Base-by-base conservation (phyloP, 2,888 invertebrate genomes). In the Caenorhabditis sinica region DNA sequence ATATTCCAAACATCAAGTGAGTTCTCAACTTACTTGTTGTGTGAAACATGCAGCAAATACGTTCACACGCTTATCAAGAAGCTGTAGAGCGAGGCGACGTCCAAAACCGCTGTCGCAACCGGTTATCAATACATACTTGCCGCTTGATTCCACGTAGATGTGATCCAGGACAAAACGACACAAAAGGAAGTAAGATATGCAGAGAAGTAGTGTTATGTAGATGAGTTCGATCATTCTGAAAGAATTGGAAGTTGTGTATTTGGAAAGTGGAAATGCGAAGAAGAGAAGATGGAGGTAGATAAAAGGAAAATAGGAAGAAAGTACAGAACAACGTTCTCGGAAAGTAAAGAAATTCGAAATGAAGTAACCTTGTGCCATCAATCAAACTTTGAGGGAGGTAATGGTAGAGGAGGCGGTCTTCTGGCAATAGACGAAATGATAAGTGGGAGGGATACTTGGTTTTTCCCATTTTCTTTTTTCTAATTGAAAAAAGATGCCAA, bases 11-110 rank as follows among this genome's bases (percentile, higher is more conserved):
- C n/a, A n/a, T n/a, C n/a, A n/a, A n/a, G n/a, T n/a, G n/a, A n/a
- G n/a, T n/a, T n/a, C n/a, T n/a, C n/a, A 36, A 79, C 82, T 30
- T 61, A 90, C 91, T 85, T 89, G 58, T 63, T 88, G 79, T 11
- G 91, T 92, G 76, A 95, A 95, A 93, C 96, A 95, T 56, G 96
- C 95, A 20, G 96, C 96, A 36, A 97, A 94, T 0, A 97, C 96
- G 6, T 95, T 94, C 87, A 96, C 94, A 0, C 95, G 96, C 93
- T 96, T 94, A 92, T 96, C 80, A 51, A 93, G 89, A 43, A 93
- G 86, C 13, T 87, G 83, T 20, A 89, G 75, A 6, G 93, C 93
- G 36, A 93, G 85, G 51, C 87, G 87, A 56, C 92, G 83, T 28
- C 92, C 93, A 87, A 94, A 94, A 17, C 91, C 91, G 30, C 83